Percentiles rank a stretch among this genome's conserved stretches.
Evolutionary conservation across 2,797 vertebrate genomes (phyloP).

Genomic region (Mormyrops boulengeri): DNA sequence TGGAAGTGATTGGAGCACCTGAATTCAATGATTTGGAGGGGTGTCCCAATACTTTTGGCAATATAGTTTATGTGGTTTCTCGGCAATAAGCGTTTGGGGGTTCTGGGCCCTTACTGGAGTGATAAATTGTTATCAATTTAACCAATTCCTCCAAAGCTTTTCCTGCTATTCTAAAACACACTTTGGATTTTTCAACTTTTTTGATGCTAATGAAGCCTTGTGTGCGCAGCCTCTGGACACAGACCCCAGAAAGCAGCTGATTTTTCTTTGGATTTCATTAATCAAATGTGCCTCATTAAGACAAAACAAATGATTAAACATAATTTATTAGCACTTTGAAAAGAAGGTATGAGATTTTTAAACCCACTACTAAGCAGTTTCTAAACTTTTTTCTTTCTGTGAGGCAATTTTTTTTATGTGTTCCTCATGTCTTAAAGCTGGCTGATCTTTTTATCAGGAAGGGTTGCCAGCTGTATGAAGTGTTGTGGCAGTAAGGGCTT

Average conservation of each 20-base stretch:
- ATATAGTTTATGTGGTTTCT: background rate
- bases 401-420: background rate
- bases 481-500: constrained; percentile 20
- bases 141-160: background rate
- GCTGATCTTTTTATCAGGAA: constrained; percentile 12
- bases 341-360: constrained; percentile 23
- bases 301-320: constrained; percentile 26
- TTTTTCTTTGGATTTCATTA: constrained; percentile 21
- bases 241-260: constrained; percentile 26
- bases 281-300: constrained; percentile 25
- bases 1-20: background rate
- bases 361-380: constrained; percentile 26
- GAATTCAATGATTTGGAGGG: background rate
- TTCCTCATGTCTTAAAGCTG: constrained; percentile 4
- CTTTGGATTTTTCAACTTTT: constrained; percentile 6
- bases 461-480: background rate
- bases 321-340: constrained; percentile 34
- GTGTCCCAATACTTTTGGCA: background rate
- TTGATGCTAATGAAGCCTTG: constrained; percentile 20
- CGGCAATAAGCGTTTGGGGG: background rate
- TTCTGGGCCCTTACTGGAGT: background rate
- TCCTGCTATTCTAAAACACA: constrained; percentile 9
- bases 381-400: constrained; percentile 11
- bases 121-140: background rate
- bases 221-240: constrained; percentile 26